Evolutionary conservation across 2,888 invertebrate species (phyloP), one percentile per base, ranked within the genome.

Genomic region (Trichacis sp.): DNA sequence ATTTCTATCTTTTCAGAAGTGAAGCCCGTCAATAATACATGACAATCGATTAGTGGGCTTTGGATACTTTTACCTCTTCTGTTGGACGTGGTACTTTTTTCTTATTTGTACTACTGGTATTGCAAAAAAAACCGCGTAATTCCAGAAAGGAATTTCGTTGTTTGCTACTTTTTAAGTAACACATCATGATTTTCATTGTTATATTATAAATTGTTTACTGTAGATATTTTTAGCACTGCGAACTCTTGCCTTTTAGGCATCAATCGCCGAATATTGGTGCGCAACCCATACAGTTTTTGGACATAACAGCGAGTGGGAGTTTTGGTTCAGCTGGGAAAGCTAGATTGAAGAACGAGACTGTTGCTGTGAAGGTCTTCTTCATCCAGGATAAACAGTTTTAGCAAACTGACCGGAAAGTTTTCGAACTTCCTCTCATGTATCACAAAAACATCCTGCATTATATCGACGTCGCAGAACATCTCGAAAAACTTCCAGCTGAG

Each of bases 271-370:
- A 86, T 75, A 84, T 90, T 64, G 90, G 89, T 51, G 85, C 89
- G 68, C 87, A 90, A 65, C 91, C 92, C 2, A 92, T 97, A 60
- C 92, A 95, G 66, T 86, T 97, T 53, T 87, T 95, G 43, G 96
- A 97, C 84, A 91, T 96, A 12, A 92, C 95, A 83, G 97, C 97
- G 8, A 88, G 94, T 55, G 98, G 97, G 0, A 88, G 97, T 50
- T 98, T 96, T 81, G 97, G 97, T 1, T 93, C 95, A 8, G 97
- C 98, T 0, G 97, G 97, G 96, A 93, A 95, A 78, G 98, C 95
- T 0, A 91, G 92, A 78, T 87, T 95, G 56, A 91, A 92, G 70
- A 88, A 85, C 53, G 90, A 91, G 83, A 86, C 90, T 75, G 94
- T 98, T 11, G 98, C 98, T 1, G 97, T 98, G 0, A 98, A 98